Percentiles rank a stretch among this genome's conserved stretches.
Evolutionary conservation across 2,797 vertebrate genomes (phyloP).

Genomic region (Pipistrellus kuhlii): DNA sequence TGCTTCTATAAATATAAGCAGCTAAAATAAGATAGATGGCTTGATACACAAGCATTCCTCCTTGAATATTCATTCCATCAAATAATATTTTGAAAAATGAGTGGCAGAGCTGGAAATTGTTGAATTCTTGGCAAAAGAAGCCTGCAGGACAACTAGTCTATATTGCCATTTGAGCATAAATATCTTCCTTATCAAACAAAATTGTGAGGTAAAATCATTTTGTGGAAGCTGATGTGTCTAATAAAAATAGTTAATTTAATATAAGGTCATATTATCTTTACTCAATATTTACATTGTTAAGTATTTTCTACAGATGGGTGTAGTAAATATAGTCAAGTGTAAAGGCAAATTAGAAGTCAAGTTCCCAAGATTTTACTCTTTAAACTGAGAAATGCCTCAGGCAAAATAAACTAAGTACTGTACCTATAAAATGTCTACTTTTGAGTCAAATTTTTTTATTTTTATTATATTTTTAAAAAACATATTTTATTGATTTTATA

Average conservation of each 20-base stretch:
- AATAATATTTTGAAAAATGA: conserved; percentile 28
- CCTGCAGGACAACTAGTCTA: neutral
- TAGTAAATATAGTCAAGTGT: conserved; percentile 4
- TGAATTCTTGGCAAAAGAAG: neutral
- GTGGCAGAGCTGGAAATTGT: neutral
- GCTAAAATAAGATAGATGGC: neutral
- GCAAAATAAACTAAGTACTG: conserved; percentile 17
- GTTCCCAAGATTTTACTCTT: neutral
- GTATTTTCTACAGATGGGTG: neutral
- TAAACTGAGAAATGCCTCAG: neutral
- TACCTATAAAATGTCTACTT: neutral
- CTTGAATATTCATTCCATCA: conserved; percentile 8
- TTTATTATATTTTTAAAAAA: too few relatives aligned
- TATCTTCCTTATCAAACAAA: neutral
- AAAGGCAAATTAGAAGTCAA: conserved; percentile 29
- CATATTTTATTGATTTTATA: too few relatives aligned
- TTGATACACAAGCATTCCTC: conserved; percentile 6
- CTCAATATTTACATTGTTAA: neutral
- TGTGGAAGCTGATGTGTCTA: neutral
- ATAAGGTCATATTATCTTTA: neutral
- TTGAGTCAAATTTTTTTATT: too few relatives aligned
- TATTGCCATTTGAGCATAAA: neutral
- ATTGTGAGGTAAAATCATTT: conserved; percentile 13
- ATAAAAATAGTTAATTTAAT: neutral
- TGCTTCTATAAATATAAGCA: neutral